phyloP scores from a whole-genome alignment of 2,888 invertebrate genomes.

The Mesochorus sp. region DNA sequence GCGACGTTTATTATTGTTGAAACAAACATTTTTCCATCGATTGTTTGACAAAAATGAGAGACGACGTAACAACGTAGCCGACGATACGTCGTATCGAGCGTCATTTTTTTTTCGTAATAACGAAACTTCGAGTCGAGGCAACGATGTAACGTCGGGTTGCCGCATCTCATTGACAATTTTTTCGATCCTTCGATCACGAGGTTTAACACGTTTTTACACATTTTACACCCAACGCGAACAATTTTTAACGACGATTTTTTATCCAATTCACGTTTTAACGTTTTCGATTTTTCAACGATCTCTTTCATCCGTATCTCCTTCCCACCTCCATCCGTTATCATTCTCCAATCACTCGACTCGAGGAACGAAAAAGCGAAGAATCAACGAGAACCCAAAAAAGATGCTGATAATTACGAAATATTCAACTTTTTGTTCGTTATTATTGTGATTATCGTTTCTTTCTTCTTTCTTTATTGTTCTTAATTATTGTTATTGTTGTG shows the following conservation, averaged over 20 bases:
- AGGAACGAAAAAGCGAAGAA: too few species aligned
- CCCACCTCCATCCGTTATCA: background rate
- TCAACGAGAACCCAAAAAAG: too few species aligned
- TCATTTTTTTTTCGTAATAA: slow-evolving; percentile 19
- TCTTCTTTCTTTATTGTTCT: background rate
- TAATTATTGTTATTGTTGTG: background rate
- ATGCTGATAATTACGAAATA: background rate
- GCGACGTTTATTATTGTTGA: background rate
- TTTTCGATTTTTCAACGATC: background rate
- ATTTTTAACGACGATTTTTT: slow-evolving; percentile 6
- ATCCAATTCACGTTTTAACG: background rate
- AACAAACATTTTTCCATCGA: background rate
- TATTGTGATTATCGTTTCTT: background rate
- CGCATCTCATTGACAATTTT: slow-evolving; percentile 44
- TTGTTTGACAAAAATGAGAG: background rate
- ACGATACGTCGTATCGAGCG: slow-evolving; percentile 35
- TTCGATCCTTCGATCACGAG: slow-evolving; percentile 34
- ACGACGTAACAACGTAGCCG: background rate
- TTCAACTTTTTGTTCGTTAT: background rate
- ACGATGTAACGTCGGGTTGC: slow-evolving; percentile 10
- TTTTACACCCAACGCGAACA: slow-evolving; percentile 17
- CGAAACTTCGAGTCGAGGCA: slow-evolving; percentile 2
- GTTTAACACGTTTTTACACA: slow-evolving; percentile 38
- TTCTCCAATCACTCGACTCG: background rate
- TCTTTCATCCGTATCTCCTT: background rate